Evolutionary conservation across 2,113 vertebrate species (phyloP).

Genomic region (Neotoma lepida): DNA sequence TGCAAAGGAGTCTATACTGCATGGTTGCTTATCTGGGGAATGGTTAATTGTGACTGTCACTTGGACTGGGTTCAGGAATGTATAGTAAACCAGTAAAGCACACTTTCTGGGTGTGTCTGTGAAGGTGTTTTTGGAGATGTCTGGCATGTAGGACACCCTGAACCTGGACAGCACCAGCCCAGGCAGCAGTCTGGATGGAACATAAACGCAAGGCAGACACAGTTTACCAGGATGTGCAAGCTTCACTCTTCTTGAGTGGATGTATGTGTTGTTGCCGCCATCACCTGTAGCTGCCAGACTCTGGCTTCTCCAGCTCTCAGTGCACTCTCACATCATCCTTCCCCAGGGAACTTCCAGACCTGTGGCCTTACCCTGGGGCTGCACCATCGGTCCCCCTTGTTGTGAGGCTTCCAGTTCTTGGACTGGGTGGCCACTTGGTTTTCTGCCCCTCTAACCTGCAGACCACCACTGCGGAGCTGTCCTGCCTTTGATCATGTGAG

Average conservation of each 20-base stretch:
- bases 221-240: neutral
- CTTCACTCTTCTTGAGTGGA: neutral
- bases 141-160: neutral
- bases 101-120: neutral
- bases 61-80: neutral
- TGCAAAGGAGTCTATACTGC: neutral
- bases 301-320: neutral
- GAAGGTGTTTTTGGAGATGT: neutral
- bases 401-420: neutral
- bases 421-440: neutral
- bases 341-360: neutral
- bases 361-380: too few relatives aligned
- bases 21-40: neutral
- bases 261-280: accelerated
- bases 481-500: neutral
- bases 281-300: neutral
- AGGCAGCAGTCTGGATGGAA: too few relatives aligned
- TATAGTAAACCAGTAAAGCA: neutral
- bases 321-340: neutral
- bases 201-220: neutral
- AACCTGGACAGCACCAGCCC: neutral
- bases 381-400: neutral
- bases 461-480: neutral
- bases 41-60: neutral
- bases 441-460: neutral